A percentile compares a stretch with the other conserved stretches of the same genome.
Conservation (phyloP, 2,113 vertebrate genomes). For the Tachuris rubrigastra region DNA sequence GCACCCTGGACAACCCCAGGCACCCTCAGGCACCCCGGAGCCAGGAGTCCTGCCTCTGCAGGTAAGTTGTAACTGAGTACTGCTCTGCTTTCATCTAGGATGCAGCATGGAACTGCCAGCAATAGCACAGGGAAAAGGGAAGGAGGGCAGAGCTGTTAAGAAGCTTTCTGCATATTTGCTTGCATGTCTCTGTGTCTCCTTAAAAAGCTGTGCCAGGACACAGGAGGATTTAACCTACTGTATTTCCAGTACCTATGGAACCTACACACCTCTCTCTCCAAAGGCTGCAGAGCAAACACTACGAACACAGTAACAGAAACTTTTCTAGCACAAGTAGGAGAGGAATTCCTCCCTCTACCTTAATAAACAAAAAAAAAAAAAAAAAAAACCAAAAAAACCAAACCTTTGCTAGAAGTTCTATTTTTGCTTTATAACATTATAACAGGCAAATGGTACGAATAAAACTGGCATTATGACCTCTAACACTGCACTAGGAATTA, state of each 20-base stretch:
- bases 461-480: background rate
- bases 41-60: fast-evolving
- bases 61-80: background rate
- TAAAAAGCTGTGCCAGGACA: background rate
- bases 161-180: background rate
- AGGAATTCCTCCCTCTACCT: background rate
- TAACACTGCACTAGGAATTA: background rate
- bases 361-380: background rate
- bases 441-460: background rate
- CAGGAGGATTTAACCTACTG: background rate
- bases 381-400: too few species aligned
- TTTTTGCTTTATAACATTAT: background rate
- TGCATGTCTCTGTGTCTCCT: background rate
- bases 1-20: background rate
- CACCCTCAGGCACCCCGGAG: background rate
- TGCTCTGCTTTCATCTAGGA: background rate
- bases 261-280: fast-evolving
- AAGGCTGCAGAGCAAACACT: fast-evolving
- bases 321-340: background rate
- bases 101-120: background rate
- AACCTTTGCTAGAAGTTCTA: background rate
- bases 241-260: background rate
- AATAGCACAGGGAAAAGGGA: background rate
- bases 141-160: background rate
- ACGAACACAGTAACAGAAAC: background rate